Evolutionary conservation across 2,113 vertebrate species (phyloP), one percentile per base, ranked within the genome.

Genomic region (Cyphomyrus discorhynchus): DNA sequence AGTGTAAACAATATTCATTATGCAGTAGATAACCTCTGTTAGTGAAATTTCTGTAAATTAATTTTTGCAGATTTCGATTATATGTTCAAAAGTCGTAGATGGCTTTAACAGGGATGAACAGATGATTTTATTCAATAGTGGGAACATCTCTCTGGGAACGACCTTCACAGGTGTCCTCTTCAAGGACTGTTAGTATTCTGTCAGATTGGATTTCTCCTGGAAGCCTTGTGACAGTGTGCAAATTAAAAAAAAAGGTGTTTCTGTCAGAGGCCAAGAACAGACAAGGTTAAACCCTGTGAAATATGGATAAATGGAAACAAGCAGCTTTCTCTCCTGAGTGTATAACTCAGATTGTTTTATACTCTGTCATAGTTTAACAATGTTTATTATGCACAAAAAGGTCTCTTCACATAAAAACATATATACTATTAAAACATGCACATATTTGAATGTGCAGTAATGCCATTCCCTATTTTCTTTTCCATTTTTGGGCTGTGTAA

Each of bases 401-500:
- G 8, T 66, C n/a, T 27, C 58, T n/a, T 62, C 58, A 27, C 62
- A 70, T 70, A 70, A 70, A 70, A 27, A 10, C n/a, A 1, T 31
- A 27, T 70, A 11, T 31, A 70, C 62, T 70, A 66, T 31, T 66
- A 66, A 66, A 66, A 66, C n/a, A 66, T 27, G 62, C n/a, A 27
- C 62, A 62, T 62, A 19, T 24, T 45, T 82, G n/a, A n/a, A n/a
- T n/a, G n/a, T n/a, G n/a, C n/a, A n/a, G n/a, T n/a, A n/a, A n/a
- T n/a, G n/a, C n/a, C n/a, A n/a, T n/a, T n/a, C n/a, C n/a, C n/a
- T n/a, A 19, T 24, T 45, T 82, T 39, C 42, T 82, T 82, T 82
- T 45, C 6, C 8, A 24, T 84, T 83, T 84, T 21, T 58, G 56
- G 24, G 91, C 91, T 89, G 92, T 90, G 92, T 92, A 92, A 89